phyloP scores from a whole-genome alignment of 2,797 vertebrate genomes.

The Morelia viridis region DNA sequence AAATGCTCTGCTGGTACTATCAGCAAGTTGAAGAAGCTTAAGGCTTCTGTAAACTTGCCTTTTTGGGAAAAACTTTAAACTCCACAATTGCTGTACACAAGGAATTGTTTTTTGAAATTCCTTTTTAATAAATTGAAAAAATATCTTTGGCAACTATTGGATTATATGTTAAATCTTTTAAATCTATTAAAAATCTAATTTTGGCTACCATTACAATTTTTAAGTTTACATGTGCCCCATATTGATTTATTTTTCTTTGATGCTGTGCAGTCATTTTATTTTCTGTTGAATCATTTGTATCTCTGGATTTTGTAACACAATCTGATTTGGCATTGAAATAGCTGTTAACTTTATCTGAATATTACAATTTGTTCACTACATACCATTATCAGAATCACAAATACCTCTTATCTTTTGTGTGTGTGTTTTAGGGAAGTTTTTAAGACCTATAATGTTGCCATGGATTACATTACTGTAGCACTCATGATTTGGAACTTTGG shows the following conservation, averaged over 20 bases:
- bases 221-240: background rate
- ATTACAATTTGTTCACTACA: background rate
- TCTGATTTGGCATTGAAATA: background rate
- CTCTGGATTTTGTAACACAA: background rate
- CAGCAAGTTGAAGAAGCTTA: too few species aligned
- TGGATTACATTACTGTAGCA: constrained; percentile 92
- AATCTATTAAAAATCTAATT: background rate
- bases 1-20: background rate
- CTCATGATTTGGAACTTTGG: constrained; percentile 97
- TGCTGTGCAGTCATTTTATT: background rate
- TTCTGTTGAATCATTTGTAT: background rate
- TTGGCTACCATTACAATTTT: background rate
- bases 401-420: constrained; percentile 11
- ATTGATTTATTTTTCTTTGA: background rate
- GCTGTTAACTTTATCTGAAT: rapidly evolving
- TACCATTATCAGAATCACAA: constrained; percentile 24
- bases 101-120: background rate
- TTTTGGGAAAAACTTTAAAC: background rate
- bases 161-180: background rate
- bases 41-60: background rate
- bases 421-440: constrained; percentile 87
- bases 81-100: background rate
- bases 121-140: background rate
- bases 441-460: constrained; percentile 96
- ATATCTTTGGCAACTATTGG: background rate